phyloP scores from a whole-genome alignment of 2,888 invertebrate species.

The Adelphocoris suturalis region DNA sequence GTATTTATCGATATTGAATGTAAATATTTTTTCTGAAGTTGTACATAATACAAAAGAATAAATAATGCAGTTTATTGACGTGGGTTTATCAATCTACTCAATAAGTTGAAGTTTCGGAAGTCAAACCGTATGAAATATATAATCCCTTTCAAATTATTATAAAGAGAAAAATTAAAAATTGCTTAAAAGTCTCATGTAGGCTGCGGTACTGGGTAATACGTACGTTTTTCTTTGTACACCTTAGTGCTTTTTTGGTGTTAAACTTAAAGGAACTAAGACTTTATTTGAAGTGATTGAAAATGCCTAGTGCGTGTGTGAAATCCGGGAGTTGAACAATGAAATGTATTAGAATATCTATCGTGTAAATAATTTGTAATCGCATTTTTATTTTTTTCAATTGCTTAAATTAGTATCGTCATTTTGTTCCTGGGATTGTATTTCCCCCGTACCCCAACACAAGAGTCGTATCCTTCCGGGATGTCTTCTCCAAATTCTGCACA shows the following conservation, averaged over 20 bases:
- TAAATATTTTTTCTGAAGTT: constrained; percentile 16
- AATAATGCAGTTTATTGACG: not conserved
- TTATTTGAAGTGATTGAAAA: not conserved
- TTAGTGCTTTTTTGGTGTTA: not conserved
- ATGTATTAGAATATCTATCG: not conserved
- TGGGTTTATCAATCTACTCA: not conserved
- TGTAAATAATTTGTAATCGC: constrained; percentile 22
- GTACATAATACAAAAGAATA: constrained; percentile 16
- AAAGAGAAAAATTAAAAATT: not conserved
- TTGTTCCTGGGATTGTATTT: constrained; percentile 29
- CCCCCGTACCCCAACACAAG: not conserved
- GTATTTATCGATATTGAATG: constrained; percentile 22
- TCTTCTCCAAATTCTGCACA: not conserved
- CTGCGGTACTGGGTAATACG: not conserved
- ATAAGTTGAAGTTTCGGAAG: not conserved
- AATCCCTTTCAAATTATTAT: not conserved
- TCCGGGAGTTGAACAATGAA: not conserved
- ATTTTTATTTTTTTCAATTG: not conserved
- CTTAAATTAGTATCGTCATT: not conserved
- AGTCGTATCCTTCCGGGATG: not conserved
- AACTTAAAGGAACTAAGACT: not conserved
- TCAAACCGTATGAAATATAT: not conserved
- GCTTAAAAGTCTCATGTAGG: not conserved
- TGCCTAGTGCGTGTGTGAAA: not conserved
- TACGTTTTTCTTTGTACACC: not conserved